phyloP scores from a whole-genome alignment of 2,797 vertebrate genomes.

The Rhinophrynus dorsalis region DNA sequence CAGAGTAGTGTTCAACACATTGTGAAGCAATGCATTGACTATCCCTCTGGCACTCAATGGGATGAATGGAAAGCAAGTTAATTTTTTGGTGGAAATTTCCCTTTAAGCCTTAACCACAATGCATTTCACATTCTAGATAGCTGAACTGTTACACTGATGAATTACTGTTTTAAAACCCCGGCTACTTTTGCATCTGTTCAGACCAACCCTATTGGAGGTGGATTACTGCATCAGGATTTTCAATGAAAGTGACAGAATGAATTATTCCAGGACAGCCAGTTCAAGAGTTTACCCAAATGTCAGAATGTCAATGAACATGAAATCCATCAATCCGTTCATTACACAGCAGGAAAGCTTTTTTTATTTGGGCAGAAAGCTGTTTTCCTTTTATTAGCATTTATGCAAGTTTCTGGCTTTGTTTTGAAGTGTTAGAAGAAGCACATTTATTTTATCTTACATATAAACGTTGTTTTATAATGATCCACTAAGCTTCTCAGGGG shows the following conservation, averaged over 20 bases:
- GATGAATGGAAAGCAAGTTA: too few relatives aligned
- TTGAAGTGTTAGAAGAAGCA: neutral
- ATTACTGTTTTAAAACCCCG: neutral
- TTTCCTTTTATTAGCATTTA: constrained; percentile 10
- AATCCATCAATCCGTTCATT: constrained; percentile 10
- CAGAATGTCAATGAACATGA: constrained; percentile 9
- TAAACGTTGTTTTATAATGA: neutral
- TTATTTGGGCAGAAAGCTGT: neutral
- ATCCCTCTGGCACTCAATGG: too few relatives aligned
- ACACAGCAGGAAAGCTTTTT: constrained; percentile 16
- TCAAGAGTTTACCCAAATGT: constrained; percentile 24
- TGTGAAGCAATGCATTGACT: too few relatives aligned
- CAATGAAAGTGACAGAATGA: constrained; percentile 21
- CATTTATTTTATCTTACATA: constrained; percentile 4
- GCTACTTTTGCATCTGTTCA: neutral
- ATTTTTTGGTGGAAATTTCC: too few relatives aligned
- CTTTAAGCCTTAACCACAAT: too few relatives aligned
- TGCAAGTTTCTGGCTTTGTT: constrained; percentile 12
- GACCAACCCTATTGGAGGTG: neutral
- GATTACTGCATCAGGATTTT: neutral
- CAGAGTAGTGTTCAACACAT: too few relatives aligned
- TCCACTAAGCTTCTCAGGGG: neutral
- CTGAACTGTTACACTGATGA: neutral
- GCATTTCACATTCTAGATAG: neutral
- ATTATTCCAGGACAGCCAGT: constrained; percentile 2